Base-by-base conservation (phyloP, 2,888 invertebrate species). In the Drosophila subquinaria region DNA sequence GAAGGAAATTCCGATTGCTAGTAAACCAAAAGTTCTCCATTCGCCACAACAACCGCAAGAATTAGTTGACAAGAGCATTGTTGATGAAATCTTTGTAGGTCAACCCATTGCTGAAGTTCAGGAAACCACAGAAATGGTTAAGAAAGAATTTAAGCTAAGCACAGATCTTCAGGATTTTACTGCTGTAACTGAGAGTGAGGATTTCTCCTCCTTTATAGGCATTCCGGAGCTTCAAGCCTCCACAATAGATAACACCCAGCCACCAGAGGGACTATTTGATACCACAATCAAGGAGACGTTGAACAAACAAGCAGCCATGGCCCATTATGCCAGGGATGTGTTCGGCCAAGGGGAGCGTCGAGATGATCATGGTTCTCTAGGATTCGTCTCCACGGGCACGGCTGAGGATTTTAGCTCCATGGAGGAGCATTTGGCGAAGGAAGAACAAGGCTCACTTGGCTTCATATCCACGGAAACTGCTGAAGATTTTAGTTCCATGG, bases 131-230 rank as follows among this genome's bases (percentile, higher is more conserved):
- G 95, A 96, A 92, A 95, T 95, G 48, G 95, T 95, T 0, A 95
- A 95, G 91, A 95, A 94, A 1, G 96, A 96, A 90, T 96, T 96
- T 86, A 95, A 96, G 88, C 95, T 96, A 62, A 95, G 95, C 91
- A 92, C 95, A 89, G 92, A 94, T 51, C 93, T 94, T 23, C 93
- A 94, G 11, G 61, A 64, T 8, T 68, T 83, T 27, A 15, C 56
- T 5, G 30, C 57, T 15, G 57, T 43, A 0, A 23, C 17, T 27
- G 89, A 81, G 2, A 36, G 13, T 17, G 88, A 88, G 2, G 90
- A 91, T 66, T 76, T 92, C 13, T 91, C 91, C 1, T 88, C 91
- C 0, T 91, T 91, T 61, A 91, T 91, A 38, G 91, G 91, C 8
- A 79, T 91, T 64, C 92, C 91, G 1, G 91, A 91, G 30, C 51